phyloP scores from a whole-genome alignment of 1,140 invertebrate genomes.

The Microplitis mediator region DNA sequence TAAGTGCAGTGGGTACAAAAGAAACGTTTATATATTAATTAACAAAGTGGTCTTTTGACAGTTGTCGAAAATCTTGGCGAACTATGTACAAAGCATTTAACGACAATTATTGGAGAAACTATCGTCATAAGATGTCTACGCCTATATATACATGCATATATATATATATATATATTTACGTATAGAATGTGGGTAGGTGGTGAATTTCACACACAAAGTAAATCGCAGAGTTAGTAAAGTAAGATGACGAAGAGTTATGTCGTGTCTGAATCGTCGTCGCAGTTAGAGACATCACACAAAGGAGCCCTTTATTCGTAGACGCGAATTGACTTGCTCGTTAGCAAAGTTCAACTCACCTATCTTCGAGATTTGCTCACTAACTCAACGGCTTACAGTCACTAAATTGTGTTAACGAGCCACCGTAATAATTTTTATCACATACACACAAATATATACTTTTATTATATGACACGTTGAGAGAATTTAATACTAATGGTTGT shows the following conservation, averaged over 20 bases:
- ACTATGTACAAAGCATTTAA: no score
- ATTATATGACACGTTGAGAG: no score
- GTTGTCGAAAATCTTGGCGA: no score
- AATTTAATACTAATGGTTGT: no score
- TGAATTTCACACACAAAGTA: no score
- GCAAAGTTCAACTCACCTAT: conserved; percentile 28
- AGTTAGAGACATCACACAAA: conserved; percentile 16
- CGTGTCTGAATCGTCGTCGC: conserved; percentile 16
- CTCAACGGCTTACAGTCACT: conserved; percentile 9
- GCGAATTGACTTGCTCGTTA: conserved; percentile 36
- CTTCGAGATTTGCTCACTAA: conserved; percentile 24
- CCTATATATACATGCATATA: no score
- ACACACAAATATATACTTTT: not conserved
- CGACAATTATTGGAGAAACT: conserved; percentile 4
- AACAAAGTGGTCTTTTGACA: no score
- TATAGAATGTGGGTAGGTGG: not conserved
- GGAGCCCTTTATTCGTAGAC: conserved; percentile 24
- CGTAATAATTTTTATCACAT: not conserved
- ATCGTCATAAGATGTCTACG: not conserved
- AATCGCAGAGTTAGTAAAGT: not conserved
- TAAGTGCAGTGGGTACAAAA: no score
- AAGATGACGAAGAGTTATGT: conserved; percentile 1
- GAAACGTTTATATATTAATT: no score
- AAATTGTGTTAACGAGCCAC: conserved; percentile 30
- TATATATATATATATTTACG: not conserved